phyloP scores from a whole-genome alignment of 2,888 invertebrate species.

The Ectobius pallidus region DNA sequence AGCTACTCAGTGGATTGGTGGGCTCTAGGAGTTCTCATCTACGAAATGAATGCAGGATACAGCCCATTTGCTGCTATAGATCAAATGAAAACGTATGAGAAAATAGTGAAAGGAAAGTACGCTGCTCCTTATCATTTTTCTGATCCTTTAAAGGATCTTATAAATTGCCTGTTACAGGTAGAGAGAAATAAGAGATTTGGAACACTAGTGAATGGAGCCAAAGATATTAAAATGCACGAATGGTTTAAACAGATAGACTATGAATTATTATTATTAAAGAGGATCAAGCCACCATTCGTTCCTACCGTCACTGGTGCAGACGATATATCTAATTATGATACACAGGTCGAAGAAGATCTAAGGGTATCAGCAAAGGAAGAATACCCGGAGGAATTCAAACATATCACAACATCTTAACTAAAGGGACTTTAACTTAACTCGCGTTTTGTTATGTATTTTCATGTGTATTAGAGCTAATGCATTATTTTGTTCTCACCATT shows the following conservation, averaged over 20 bases:
- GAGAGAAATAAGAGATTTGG: constrained; percentile 32
- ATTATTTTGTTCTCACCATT: too few species aligned
- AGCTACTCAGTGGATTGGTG: constrained; percentile 36
- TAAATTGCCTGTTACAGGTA: constrained; percentile 24
- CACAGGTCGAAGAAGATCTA: constrained; percentile 29
- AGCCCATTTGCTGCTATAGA: constrained; percentile 97
- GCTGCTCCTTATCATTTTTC: constrained; percentile 89
- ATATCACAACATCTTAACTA: too few species aligned
- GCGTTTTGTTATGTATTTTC: too few species aligned
- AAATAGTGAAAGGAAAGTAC: constrained; percentile 91
- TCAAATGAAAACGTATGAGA: constrained; percentile 96
- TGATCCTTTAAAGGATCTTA: constrained; percentile 22
- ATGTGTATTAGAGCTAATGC: too few species aligned
- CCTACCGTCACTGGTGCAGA: constrained; percentile 10
- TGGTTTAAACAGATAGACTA: constrained; percentile 35
- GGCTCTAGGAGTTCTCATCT: constrained; percentile 79
- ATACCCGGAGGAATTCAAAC: too few species aligned
- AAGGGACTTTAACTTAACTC: too few species aligned
- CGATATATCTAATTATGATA: constrained; percentile 29
- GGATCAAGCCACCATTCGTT: constrained; percentile 31
- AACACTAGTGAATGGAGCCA: constrained; percentile 22
- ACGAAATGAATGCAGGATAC: constrained; percentile 91
- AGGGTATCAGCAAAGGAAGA: not conserved
- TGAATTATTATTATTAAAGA: constrained; percentile 17
- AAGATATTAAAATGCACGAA: constrained; percentile 35